Percentiles rank a stretch among this genome's conserved stretches.
These are phyloP conservation scores for Ptychoptera contaminata DNA, from an alignment of 2,888 invertebrate species.

Conservation along the genomic window DNA sequence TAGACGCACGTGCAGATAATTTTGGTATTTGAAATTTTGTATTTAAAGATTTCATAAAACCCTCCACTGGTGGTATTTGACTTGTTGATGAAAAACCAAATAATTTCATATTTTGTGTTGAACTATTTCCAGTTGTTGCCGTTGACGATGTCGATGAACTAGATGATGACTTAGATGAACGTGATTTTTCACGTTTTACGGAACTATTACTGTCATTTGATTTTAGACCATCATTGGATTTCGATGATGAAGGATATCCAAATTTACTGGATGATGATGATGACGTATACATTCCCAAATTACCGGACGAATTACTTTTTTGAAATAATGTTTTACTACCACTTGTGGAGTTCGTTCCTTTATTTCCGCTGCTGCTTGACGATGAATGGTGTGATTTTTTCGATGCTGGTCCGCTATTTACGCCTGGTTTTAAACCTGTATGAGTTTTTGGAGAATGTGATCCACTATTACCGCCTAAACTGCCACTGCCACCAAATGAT, in stretches of 20 bases:
- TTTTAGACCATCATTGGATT: slow-evolving; percentile 19
- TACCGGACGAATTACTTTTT: slow-evolving; percentile 29
- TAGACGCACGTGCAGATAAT: slow-evolving; percentile 39
- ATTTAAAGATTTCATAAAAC: slow-evolving; percentile 60
- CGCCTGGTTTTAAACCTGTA: slow-evolving; percentile 71
- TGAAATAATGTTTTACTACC: slow-evolving; percentile 23
- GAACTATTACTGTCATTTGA: slow-evolving; percentile 15
- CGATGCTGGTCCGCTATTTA: slow-evolving; percentile 73
- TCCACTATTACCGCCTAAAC: slow-evolving; percentile 30
- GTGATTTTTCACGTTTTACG: slow-evolving; percentile 11
- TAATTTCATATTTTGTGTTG: slow-evolving; percentile 35
- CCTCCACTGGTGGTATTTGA: slow-evolving; percentile 48
- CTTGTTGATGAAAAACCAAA: slow-evolving; percentile 34
- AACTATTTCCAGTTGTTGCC: slow-evolving; percentile 7
- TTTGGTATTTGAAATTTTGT: slow-evolving; percentile 80
- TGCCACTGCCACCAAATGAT: slow-evolving; percentile 25
- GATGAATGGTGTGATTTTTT: slow-evolving; percentile 36
- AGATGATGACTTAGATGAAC: not conserved
- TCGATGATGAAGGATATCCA: slow-evolving; percentile 16
- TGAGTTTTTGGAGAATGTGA: slow-evolving; percentile 63
- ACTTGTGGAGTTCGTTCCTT: slow-evolving; percentile 8
- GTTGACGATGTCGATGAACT: not conserved
- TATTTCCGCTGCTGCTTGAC: not conserved
- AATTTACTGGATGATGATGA: slow-evolving; percentile 16
- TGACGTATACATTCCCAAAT: slow-evolving; percentile 15